Evolutionary conservation across 1,140 invertebrate genomes (phyloP).

Genomic region (Lepidurus arcticus): DNA sequence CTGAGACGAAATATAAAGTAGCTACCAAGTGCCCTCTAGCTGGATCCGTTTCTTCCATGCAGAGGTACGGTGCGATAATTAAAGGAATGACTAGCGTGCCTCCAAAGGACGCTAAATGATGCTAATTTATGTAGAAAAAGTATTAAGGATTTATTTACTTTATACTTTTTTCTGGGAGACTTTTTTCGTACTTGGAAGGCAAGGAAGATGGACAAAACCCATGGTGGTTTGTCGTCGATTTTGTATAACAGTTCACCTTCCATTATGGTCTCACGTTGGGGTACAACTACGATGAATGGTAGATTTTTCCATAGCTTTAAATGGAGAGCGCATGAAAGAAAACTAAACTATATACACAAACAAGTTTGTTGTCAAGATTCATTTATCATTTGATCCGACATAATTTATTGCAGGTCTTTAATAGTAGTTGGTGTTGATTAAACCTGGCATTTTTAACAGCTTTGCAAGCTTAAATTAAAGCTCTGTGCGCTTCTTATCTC

Average conservation of each 20-base stretch:
- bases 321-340: too few relatives aligned
- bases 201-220: slow-evolving; percentile 74
- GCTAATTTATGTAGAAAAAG: slow-evolving; percentile 49
- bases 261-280: too few relatives aligned
- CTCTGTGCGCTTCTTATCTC: too few relatives aligned
- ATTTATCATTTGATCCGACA: too few relatives aligned
- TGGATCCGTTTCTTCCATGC: slow-evolving; percentile 72
- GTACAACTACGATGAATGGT: too few relatives aligned
- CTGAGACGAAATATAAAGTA: slow-evolving; percentile 82
- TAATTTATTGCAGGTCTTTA: too few relatives aligned
- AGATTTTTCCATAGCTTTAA: too few relatives aligned
- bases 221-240: slow-evolving; percentile 73
- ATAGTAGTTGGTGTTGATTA: too few relatives aligned
- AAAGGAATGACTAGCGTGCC: slow-evolving; percentile 78
- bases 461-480: too few relatives aligned
- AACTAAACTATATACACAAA: too few relatives aligned
- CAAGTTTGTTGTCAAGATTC: too few relatives aligned
- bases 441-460: too few relatives aligned
- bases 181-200: slow-evolving; percentile 62
- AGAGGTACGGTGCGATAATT: slow-evolving; percentile 70
- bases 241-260: slow-evolving; percentile 57
- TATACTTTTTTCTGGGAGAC: background rate
- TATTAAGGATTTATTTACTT: background rate
- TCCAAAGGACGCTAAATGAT: slow-evolving; percentile 82
- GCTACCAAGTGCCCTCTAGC: slow-evolving; percentile 72